Percentiles rank a stretch among this genome's conserved stretches.
These are phyloP conservation scores for Sphyrna mokarran DNA, from an alignment of 2,113 vertebrate genomes.

Conservation along the genomic window DNA sequence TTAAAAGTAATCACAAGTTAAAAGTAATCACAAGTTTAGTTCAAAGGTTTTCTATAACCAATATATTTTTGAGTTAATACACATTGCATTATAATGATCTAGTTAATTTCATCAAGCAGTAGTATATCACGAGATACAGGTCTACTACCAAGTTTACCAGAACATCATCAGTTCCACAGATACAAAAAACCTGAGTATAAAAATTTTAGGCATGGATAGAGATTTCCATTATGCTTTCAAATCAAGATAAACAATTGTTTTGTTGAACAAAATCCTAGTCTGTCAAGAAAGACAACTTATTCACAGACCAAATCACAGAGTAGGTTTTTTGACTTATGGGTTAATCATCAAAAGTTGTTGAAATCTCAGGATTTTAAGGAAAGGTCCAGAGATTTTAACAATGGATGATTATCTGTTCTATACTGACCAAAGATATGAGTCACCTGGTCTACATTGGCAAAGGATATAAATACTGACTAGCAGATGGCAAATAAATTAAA, in stretches of 20 bases:
- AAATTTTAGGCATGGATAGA: background rate
- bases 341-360: background rate
- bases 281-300: background rate
- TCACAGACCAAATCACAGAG: background rate
- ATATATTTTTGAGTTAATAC: background rate
- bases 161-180: background rate
- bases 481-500: background rate
- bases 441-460: background rate
- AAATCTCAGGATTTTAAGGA: background rate
- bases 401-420: background rate
- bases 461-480: background rate
- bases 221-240: background rate
- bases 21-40: background rate
- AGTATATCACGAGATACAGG: background rate
- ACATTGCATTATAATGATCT: background rate
- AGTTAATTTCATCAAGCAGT: background rate
- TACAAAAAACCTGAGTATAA: constrained; percentile 1
- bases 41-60: background rate
- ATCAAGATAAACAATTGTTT: background rate
- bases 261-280: background rate
- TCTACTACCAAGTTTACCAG: background rate
- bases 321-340: background rate
- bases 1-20: background rate
- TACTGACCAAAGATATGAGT: background rate
- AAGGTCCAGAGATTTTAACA: background rate